Base-by-base conservation (phyloP, 2,888 invertebrate genomes). In the Chloroclysta siterata region DNA sequence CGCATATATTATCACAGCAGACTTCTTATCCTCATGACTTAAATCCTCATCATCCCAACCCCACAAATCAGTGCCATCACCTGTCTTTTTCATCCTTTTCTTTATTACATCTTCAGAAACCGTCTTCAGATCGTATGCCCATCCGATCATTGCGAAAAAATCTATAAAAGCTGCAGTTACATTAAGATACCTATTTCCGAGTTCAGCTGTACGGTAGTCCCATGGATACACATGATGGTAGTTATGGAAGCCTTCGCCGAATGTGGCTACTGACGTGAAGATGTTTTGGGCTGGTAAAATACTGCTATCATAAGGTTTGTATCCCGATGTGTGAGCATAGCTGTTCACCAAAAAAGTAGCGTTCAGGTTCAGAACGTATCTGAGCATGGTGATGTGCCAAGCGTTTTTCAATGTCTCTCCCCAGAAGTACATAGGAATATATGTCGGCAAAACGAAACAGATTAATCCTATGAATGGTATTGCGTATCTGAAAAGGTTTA, bases 301-400 rank as follows among this genome's bases (percentile, higher is more conserved):
- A 6, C 57, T 70, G 69, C 77, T 82, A 61, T 95, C 88, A 57
- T 93, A 93, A 29, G 93, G 90, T 54, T 83, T 87, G 46, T 82
- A 77, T 0, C 93, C 93, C 83, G 84, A 93, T 33, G 85, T 76
- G 78, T 95, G 95, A 13, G 95, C 95, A 3, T 92, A 94, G 70
- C 94, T 95, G 84, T 95, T 95, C 1, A 95, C 94, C n/a, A 94
- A 82, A 93, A 95, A 95, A 0, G 95, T 95, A 64, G 89, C 85
- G 77, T 96, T 94, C 14, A 96, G 89, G 6, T 90, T 92, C 54
- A 93, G 71, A 11, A 89, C 82, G 77, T 95, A 95, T 42, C 95
- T 90, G 8, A 95, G 76, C 55, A 93, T 88, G 5, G 78, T 80
- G 5, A 90, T 74, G 62, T 89, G 88, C 87, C 88, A 93, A 0